phyloP scores from a whole-genome alignment of 2,113 vertebrate genomes.

The Grallaria varia region DNA sequence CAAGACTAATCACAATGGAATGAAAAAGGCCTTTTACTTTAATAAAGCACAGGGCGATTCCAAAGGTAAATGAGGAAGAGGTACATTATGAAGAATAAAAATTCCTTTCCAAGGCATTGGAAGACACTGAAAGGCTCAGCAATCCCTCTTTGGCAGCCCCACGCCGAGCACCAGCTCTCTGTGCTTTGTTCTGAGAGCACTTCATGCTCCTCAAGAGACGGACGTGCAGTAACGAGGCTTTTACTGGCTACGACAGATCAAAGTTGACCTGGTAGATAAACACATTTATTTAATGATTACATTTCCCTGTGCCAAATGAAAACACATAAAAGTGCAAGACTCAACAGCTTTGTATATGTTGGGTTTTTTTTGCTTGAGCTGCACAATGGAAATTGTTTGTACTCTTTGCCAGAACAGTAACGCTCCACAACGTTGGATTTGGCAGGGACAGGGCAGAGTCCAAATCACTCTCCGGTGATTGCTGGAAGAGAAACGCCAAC shows the following conservation, averaged over 20 bases:
- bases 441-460: background rate
- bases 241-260: background rate
- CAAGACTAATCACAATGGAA: background rate
- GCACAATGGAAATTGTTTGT: conserved; percentile 76
- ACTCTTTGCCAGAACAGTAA: conserved; percentile 67
- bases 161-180: background rate
- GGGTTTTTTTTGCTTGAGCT: conserved; percentile 32
- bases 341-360: conserved; percentile 9
- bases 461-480: conserved; percentile 9
- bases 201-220: background rate
- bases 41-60: background rate
- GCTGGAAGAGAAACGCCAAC: conserved; percentile 18
- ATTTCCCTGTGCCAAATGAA: conserved; percentile 13
- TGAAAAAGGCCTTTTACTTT: background rate
- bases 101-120: conserved; percentile 17
- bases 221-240: background rate
- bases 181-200: conserved; percentile 7
- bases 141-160: conserved; percentile 1
- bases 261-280: conserved; percentile 9
- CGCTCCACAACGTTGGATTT: conserved; percentile 39
- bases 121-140: conserved; percentile 4
- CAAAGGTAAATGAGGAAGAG: conserved; percentile 30
- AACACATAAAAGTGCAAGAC: conserved; percentile 27
- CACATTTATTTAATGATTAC: conserved; percentile 22
- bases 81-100: background rate